Conservation (phyloP, 2,888 invertebrate genomes). For the Catocala nupta region DNA sequence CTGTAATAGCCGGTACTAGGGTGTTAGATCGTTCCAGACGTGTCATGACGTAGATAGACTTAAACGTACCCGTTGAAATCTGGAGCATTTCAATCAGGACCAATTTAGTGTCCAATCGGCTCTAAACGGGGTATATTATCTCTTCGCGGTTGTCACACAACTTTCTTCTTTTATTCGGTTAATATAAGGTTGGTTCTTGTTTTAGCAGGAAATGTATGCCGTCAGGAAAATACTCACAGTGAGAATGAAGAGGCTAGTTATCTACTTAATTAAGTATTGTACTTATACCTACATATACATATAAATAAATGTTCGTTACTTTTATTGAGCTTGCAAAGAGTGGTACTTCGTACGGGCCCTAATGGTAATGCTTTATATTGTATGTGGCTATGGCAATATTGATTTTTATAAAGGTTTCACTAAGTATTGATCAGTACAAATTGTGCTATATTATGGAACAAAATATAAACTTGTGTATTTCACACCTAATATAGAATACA, state of each 20-base stretch:
- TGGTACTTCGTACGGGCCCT: too few relatives aligned
- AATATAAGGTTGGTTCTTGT: conserved; percentile 15
- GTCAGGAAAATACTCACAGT: conserved; percentile 17
- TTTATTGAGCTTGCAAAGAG: not conserved
- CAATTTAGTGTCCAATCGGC: conserved; percentile 64
- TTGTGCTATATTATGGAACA: too few relatives aligned
- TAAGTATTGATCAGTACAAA: too few relatives aligned
- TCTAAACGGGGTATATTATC: conserved; percentile 30
- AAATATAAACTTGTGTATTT: too few relatives aligned
- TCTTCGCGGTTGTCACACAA: not conserved
- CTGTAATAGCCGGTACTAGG: conserved; percentile 12
- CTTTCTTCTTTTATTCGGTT: conserved; percentile 13
- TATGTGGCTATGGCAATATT: too few relatives aligned
- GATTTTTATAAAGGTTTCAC: too few relatives aligned
- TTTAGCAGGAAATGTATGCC: conserved; percentile 12
- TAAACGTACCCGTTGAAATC: conserved; percentile 56
- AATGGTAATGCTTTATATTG: too few relatives aligned
- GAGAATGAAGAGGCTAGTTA: conserved; percentile 28
- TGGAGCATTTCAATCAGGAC: conserved; percentile 74
- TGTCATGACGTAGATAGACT: conserved; percentile 21
- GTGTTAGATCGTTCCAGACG: conserved; percentile 34
- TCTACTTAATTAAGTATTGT: conserved; percentile 24
- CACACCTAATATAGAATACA: too few relatives aligned
- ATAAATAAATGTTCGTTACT: not conserved
- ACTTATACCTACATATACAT: conserved; percentile 4